phyloP scores from a whole-genome alignment of 2,113 vertebrate genomes.

The Salvelinus namaycush region DNA sequence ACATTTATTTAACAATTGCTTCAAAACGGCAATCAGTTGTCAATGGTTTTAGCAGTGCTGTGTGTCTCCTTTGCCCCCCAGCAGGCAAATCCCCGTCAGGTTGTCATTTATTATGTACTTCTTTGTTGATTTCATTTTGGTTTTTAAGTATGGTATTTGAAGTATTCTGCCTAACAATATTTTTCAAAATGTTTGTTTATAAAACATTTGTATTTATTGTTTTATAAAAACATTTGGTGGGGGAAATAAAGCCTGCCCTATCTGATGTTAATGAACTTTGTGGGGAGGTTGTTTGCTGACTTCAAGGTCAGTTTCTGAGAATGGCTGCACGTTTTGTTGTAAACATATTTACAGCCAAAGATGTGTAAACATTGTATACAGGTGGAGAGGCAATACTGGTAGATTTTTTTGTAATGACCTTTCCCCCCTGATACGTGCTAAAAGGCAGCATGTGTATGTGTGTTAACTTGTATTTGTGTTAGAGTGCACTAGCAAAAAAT shows the following conservation, averaged over 20 bases:
- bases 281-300: constrained; percentile 42
- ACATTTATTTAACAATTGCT: no score
- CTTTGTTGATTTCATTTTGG: neutral
- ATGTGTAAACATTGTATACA: constrained; percentile 69
- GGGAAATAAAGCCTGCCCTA: constrained; percentile 8
- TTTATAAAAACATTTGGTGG: neutral
- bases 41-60: no score
- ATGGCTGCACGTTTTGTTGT: constrained; percentile 63
- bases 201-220: neutral
- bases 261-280: constrained; percentile 70
- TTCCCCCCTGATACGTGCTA: constrained; percentile 39
- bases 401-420: constrained; percentile 40
- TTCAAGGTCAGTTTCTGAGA: constrained; percentile 76
- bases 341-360: constrained; percentile 73
- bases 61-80: no score
- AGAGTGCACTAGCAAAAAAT: neutral
- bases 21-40: no score
- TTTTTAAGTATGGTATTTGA: neutral
- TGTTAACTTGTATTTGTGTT: neutral
- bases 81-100: neutral
- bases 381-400: constrained; percentile 51
- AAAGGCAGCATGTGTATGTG: constrained; percentile 11
- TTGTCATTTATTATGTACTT: neutral
- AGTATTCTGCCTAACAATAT: neutral
- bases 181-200: neutral